Evolutionary conservation across 2,797 vertebrate genomes (phyloP), one percentile per base, ranked within the genome.

Genomic region (Enteromius unitaeniatus): DNA sequence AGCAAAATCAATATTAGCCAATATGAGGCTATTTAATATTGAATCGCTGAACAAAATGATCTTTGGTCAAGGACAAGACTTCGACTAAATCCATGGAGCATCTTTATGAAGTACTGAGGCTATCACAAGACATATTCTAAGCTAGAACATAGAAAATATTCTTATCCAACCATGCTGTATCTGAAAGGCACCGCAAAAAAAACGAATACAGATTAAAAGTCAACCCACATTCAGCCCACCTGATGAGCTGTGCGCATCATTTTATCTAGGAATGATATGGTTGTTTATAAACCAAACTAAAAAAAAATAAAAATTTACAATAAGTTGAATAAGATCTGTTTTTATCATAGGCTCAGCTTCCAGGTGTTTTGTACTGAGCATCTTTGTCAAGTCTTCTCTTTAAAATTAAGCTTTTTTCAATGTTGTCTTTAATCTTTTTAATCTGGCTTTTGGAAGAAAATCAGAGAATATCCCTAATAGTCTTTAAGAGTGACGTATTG

Each of bases 401-500:
- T 64, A 28, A 49, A 80, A 42, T 14, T 21, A 80, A 42, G 3
- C 31, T 70, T 58, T 70, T 58, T 13, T 58, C 49, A 17, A 15
- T 23, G 19, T 34, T 60, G 15, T 31, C n/a, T 26, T 49, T 60
- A 21, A 47, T 64, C 19, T 23, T 74, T 75, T 53, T 26, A 75
- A 65, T 75, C 72, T 47, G 40, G 21, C 21, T 82, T 64, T 47
- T 64, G 31, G 31, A 74, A 28, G 8, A 37, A 42, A 53, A 37
- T 67, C 45, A 68, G 53, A 55, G 65, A 14, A 31, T 11, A 60
- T 72, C 7, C 17, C 17, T 10, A 31, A 40, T 7, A 58, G 26
- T 28, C 15, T 5, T 60, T 80, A 34, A 17, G 73, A 72, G 37
- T 81, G 51, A 45, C 53, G 21, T 78, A 65, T 72, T 60, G 67